Conservation (phyloP, 2,113 vertebrate species). For the Oncorhynchus mykiss region DNA sequence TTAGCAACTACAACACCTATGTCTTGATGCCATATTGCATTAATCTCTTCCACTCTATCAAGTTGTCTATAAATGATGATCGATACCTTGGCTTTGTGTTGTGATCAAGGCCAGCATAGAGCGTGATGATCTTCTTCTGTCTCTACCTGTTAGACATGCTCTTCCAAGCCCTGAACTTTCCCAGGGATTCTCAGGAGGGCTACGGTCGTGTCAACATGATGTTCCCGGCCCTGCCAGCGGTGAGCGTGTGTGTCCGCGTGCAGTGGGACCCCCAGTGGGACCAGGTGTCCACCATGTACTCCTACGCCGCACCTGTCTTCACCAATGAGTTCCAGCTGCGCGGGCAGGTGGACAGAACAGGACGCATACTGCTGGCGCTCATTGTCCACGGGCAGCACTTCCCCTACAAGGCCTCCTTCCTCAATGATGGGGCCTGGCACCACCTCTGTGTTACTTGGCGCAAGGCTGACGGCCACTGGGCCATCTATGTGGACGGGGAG, state of each 20-base stretch:
- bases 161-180: constrained; percentile 73
- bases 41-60: neutral
- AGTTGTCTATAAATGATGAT: neutral
- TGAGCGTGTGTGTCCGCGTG: constrained; percentile 81
- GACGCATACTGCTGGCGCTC: constrained; percentile 76
- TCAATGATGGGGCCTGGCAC: constrained; percentile 81
- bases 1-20: neutral
- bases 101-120: neutral
- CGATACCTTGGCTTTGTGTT: neutral
- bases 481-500: constrained; percentile 78
- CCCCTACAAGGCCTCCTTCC: constrained; percentile 78
- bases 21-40: neutral
- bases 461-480: constrained; percentile 68
- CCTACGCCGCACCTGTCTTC: constrained; percentile 76
- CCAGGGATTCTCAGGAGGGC: constrained; percentile 72
- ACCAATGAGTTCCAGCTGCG: constrained; percentile 88
- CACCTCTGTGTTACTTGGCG: constrained; percentile 85
- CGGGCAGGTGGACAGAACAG: constrained; percentile 67
- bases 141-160: constrained; percentile 45
- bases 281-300: constrained; percentile 80
- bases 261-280: constrained; percentile 78
- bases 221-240: constrained; percentile 72
- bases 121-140: neutral
- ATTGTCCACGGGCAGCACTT: constrained; percentile 84
- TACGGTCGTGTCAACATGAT: constrained; percentile 71